These are phyloP conservation scores for Sebastes minor DNA, from an alignment of 2,797 vertebrate species.

Conservation along the genomic window DNA sequence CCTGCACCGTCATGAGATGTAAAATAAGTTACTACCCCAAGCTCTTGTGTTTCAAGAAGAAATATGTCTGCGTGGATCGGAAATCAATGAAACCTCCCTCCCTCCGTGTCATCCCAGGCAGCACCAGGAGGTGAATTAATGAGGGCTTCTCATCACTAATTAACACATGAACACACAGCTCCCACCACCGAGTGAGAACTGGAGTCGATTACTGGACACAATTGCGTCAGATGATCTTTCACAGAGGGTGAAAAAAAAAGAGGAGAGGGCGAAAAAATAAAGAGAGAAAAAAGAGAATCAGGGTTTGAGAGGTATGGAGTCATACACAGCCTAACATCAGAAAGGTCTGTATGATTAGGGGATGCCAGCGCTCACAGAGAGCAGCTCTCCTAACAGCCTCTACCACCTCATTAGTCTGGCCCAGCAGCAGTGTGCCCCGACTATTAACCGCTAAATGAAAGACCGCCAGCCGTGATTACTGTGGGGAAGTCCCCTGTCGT, in stretches of 20 bases:
- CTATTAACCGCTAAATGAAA: conserved; percentile 78
- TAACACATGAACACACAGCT: conserved; percentile 58
- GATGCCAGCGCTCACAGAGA: conserved; percentile 53
- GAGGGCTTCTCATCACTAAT: conserved; percentile 59
- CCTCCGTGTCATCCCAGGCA: conserved; percentile 4
- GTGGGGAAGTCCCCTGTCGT: conserved; percentile 71
- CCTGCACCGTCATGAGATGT: conserved; percentile 37
- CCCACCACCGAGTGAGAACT: conserved; percentile 10
- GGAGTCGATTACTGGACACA: conserved; percentile 27
- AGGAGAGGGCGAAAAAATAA: neutral
- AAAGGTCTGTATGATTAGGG: conserved; percentile 65
- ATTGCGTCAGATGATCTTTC: conserved; percentile 11
- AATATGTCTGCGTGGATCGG: conserved; percentile 28
- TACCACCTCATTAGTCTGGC: conserved; percentile 72
- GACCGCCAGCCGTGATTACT: conserved; percentile 71
- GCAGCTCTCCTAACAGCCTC: conserved; percentile 62
- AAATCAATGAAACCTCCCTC: conserved; percentile 48
- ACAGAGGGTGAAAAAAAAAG: neutral
- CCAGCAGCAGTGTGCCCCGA: conserved; percentile 65
- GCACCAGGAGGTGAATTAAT: conserved; percentile 37
- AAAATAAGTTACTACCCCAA: conserved; percentile 27
- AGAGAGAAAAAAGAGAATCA: neutral
- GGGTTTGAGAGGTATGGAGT: conserved; percentile 33
- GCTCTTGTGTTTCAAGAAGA: conserved; percentile 31
- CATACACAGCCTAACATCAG: conserved; percentile 45